Conservation (phyloP, 2,888 invertebrate species). For the Drosophila histrio region DNA sequence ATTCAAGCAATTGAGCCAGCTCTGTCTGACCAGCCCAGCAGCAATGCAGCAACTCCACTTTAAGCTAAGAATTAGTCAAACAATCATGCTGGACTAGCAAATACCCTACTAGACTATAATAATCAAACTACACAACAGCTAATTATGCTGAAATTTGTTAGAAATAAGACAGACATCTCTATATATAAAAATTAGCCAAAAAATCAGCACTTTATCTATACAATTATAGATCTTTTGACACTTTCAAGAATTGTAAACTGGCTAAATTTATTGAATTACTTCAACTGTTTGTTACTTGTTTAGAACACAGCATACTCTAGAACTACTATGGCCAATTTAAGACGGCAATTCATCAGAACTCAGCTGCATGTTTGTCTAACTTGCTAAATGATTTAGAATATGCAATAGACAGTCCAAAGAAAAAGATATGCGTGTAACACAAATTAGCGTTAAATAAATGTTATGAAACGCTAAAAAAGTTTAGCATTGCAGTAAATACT, state of each 20-base stretch:
- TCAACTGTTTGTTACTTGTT: no score
- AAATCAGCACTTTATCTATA: background rate
- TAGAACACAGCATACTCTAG: no score
- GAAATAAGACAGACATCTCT: background rate
- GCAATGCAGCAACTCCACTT: conserved; percentile 13
- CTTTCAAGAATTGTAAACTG: background rate
- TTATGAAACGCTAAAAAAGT: background rate
- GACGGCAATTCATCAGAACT: no score
- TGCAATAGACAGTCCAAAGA: background rate
- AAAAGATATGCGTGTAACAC: background rate
- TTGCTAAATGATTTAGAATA: background rate
- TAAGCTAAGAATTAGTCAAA: background rate
- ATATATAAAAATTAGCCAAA: background rate
- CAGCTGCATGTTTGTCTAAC: background rate
- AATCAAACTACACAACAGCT: no score
- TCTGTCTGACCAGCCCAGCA: conserved; percentile 18
- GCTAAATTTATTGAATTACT: no score
- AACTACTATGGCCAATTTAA: background rate
- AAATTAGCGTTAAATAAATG: background rate
- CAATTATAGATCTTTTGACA: background rate
- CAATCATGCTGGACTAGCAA: background rate
- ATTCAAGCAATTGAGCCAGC: conserved; percentile 13
- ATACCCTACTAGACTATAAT: background rate
- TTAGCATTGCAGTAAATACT: no score
- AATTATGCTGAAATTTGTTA: background rate